phyloP scores from a whole-genome alignment of 2,797 vertebrate species.

The Sebastes iracundus region DNA sequence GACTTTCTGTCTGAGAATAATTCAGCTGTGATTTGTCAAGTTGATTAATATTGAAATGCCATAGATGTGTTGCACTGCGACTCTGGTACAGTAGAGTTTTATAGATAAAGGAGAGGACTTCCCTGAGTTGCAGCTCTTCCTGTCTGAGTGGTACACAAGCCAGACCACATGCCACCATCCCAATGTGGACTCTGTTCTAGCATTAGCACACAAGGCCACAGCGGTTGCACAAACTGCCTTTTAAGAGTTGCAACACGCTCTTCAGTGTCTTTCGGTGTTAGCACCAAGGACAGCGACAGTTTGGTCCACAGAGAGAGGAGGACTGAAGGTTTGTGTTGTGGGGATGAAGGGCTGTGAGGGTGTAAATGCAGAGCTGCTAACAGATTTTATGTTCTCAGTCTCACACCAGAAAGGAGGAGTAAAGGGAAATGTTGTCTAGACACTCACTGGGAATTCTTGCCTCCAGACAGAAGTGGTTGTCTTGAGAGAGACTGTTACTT shows the following conservation, averaged over 20 bases:
- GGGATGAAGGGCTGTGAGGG: slow-evolving; percentile 41
- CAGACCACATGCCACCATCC: background rate
- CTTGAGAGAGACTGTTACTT: background rate
- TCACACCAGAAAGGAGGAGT: slow-evolving; percentile 63
- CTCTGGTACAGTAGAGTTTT: background rate
- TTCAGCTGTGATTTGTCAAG: background rate
- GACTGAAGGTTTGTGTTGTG: slow-evolving; percentile 38
- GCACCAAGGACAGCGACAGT: slow-evolving; percentile 69
- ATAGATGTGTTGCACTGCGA: background rate
- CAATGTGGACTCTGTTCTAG: slow-evolving; percentile 31
- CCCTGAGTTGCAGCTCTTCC: background rate
- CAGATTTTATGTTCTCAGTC: slow-evolving; percentile 69
- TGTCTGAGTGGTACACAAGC: background rate
- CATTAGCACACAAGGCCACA: slow-evolving; percentile 43
- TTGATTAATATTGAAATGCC: background rate
- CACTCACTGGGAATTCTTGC: slow-evolving; percentile 20
- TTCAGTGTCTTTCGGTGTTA: slow-evolving; percentile 23
- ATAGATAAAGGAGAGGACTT: background rate
- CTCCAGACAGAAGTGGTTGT: slow-evolving; percentile 15
- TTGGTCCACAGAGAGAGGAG: slow-evolving; percentile 62
- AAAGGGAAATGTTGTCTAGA: slow-evolving; percentile 42
- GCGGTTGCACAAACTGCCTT: slow-evolving; percentile 69
- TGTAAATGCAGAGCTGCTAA: slow-evolving; percentile 77
- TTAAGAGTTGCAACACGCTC: slow-evolving; percentile 72
- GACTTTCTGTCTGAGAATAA: background rate